Conservation (phyloP, 2,113 vertebrate species). For the Mobula hypostoma region DNA sequence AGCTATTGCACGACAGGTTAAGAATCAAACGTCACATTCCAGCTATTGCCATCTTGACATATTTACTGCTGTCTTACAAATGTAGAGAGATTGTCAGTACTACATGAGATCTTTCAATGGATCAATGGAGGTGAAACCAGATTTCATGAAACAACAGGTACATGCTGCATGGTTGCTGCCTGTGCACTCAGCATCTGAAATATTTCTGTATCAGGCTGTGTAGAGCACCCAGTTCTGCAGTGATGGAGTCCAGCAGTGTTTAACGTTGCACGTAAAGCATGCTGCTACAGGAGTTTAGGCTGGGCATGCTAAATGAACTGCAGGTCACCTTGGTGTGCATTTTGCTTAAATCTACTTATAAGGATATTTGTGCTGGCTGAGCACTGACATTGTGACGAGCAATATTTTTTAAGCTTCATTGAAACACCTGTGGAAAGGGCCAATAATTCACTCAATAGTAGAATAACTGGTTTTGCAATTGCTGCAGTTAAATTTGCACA, state of each 20-base stretch:
- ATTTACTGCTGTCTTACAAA: not conserved
- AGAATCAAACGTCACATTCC: too few relatives aligned
- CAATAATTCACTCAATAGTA: too few relatives aligned
- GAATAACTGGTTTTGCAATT: not conserved
- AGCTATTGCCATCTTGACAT: not conserved
- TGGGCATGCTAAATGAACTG: not conserved
- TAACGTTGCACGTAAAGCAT: not conserved
- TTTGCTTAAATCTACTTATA: not conserved
- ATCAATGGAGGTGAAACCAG: not conserved
- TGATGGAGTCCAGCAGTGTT: not conserved
- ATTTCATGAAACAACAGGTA: not conserved
- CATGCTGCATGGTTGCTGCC: not conserved
- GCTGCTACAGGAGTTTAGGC: not conserved
- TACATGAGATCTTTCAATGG: not conserved
- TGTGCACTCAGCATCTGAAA: not conserved
- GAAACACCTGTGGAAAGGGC: not conserved
- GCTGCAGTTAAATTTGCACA: not conserved
- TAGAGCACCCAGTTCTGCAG: not conserved
- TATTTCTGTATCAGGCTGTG: not conserved
- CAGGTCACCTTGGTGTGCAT: not conserved
- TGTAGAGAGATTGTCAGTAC: not conserved
- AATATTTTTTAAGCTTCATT: not conserved
- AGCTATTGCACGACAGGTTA: not conserved
- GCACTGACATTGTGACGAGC: not conserved
- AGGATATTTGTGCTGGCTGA: not conserved